phyloP scores from a whole-genome alignment of 2,797 vertebrate genomes.

The Eulemur coronatus region DNA sequence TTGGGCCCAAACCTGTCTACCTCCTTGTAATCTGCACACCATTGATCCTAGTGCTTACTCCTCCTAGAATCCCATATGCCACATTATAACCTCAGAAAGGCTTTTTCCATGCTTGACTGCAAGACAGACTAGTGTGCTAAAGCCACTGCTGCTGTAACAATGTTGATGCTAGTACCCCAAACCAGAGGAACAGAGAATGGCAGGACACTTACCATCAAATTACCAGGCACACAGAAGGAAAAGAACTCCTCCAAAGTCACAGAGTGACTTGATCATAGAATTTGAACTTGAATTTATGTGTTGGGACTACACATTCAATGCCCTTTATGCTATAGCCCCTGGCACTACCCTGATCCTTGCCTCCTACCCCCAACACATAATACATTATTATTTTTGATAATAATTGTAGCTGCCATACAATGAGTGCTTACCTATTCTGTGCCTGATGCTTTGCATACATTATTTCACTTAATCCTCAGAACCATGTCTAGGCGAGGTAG shows the following conservation, averaged over 20 bases:
- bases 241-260: not conserved
- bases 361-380: not conserved
- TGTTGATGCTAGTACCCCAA: not conserved
- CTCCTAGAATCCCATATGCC: not conserved
- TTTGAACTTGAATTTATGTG: not conserved
- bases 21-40: not conserved
- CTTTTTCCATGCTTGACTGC: not conserved
- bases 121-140: not conserved
- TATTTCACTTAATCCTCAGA: conserved; percentile 21
- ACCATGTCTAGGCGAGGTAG: not conserved
- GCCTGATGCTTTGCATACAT: not conserved
- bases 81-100: not conserved
- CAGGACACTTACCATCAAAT: not conserved
- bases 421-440: not conserved
- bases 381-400: not conserved
- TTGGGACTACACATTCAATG: not conserved
- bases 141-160: not conserved
- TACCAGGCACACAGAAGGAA: not conserved
- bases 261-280: not conserved
- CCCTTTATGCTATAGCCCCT: not conserved
- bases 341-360: not conserved
- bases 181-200: not conserved
- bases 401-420: not conserved
- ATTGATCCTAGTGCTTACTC: not conserved
- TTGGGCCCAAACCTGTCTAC: not conserved